Base-by-base conservation (phyloP, 2,113 vertebrate species). In the Nothoprocta perdicaria region DNA sequence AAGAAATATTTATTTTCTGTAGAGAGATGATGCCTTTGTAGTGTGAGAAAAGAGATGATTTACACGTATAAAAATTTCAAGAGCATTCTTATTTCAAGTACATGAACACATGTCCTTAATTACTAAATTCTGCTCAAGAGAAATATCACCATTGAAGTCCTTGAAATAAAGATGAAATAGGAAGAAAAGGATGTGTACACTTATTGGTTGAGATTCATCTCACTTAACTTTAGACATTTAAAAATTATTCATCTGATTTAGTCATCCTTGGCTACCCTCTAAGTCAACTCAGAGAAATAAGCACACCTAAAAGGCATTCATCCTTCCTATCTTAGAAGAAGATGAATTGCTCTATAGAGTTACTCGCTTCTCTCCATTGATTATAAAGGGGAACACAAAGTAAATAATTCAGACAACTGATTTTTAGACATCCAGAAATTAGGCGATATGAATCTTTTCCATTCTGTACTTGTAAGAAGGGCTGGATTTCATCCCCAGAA, bases 211-310 rank as follows among this genome's bases (percentile, higher is more conserved):
- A 65, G 85, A 94, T 91, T 91, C 33, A 88, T 91, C 85, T 88
- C 88, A 91, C 68, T 93, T 89, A 94, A 82, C 26, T 85, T 80
- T 35, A 86, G 90, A 89, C 35, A 57, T 61, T 61, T 52, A 78
- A 91, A 94, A 94, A 87, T 94, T 89, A 92, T 63, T 94, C 57
- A 92, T 89, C 85, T 74, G 89, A 87, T 72, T 85, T 87, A 94
- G 87, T 80, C 72, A 83, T 26, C 89, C 84, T 46, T 83, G 68
- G 50, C 91, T 90, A 81, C 52, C 33, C 46, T 86, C 61, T 71
- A 80, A 88, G 60, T 79, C 55, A 85, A 38, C 72, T 78, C 68
- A 89, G 82, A 92, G 88, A 78, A 95, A 83, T 18, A 92, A 57
- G 63, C 45, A 79, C 38, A 89, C 60, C 85, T 85, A 72, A 85